Conservation (phyloP, 1,140 invertebrate genomes). For the Chymomyza costata region DNA sequence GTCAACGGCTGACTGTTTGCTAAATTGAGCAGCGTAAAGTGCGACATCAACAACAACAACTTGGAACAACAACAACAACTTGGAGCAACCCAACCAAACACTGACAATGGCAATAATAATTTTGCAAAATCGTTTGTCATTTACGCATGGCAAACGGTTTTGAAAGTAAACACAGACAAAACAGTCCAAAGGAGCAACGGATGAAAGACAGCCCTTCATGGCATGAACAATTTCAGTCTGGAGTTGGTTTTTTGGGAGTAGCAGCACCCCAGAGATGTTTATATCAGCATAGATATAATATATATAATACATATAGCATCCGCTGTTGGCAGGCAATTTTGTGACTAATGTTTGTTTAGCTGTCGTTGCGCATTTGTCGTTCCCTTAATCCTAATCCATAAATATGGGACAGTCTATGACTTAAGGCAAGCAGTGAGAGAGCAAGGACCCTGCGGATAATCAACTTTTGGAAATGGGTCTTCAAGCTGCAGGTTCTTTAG, state of each 20-base stretch:
- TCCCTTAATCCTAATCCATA: too few species aligned
- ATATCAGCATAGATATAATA: conserved; percentile 59
- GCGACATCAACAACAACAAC: conserved; percentile 45
- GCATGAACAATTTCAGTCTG: too few species aligned
- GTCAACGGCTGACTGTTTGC: conserved; percentile 70
- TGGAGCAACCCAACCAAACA: conserved; percentile 30
- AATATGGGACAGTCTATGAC: too few species aligned
- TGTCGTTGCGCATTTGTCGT: conserved; percentile 60
- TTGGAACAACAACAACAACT: conserved; percentile 15
- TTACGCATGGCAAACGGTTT: conserved; percentile 72
- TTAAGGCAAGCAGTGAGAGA: neutral
- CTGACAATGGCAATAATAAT: conserved; percentile 72
- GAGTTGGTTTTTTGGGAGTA: neutral
- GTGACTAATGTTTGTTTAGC: conserved; percentile 72
- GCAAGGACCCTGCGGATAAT: too few species aligned
- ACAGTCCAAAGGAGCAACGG: neutral
- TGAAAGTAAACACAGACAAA: conserved; percentile 60
- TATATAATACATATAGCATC: too few species aligned
- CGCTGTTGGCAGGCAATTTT: conserved; percentile 68
- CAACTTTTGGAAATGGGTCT: too few species aligned
- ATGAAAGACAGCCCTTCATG: too few species aligned
- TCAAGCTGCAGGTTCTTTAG: too few species aligned
- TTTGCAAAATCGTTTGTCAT: conserved; percentile 72
- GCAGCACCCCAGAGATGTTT: conserved; percentile 55
- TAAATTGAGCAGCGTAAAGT: conserved; percentile 71